Base-by-base conservation (phyloP, 2,888 invertebrate species). In the Scotopteryx bipunctaria region DNA sequence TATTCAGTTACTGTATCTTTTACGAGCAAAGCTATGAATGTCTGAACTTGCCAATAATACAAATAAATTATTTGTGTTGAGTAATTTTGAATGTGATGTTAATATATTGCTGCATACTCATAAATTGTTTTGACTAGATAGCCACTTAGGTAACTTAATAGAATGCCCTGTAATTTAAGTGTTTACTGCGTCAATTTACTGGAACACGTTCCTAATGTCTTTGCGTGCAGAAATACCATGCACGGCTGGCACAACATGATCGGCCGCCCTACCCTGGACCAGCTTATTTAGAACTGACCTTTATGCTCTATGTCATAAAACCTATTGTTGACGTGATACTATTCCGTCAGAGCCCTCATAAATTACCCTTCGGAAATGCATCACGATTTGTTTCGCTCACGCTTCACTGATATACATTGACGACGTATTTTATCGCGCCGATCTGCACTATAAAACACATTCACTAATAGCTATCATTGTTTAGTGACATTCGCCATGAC, bases 401-500 rank as follows among this genome's bases (percentile, higher is more conserved):
- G 72, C 63, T 69, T 61, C 49, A 27, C 40, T 67, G 66, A 73
- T 72, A 64, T 67, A 69, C 61, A 35, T 44, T 48, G 40, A 67
- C 57, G 67, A 74, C 67, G 59, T 55, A 66, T 69, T 55, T 65
- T 70, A 81, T 82, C 75, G 64, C 73, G 71, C 70, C 71, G 76
- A 84, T 85, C 81, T 83, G 78, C 76, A 76, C 70, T 65, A 67
- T 73, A 71, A 70, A 69, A 64, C 62, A 63, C 73, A 73, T 78
- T 60, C 55, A 77, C 61, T 75, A 71, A 81, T 76, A 75, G 73
- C 67, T 76, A 72, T 72, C 63, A 75, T 81, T 82, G 77, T 79
- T 67, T 70, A 84, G 85, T 78, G 81, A 78, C 72, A 81, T 78
- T 76, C 70, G 68, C 73, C 70, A 79, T 81, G 81, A 81, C 78